Base-by-base conservation (phyloP, 1,140 invertebrate species). In the Hyles euphorbiae region DNA sequence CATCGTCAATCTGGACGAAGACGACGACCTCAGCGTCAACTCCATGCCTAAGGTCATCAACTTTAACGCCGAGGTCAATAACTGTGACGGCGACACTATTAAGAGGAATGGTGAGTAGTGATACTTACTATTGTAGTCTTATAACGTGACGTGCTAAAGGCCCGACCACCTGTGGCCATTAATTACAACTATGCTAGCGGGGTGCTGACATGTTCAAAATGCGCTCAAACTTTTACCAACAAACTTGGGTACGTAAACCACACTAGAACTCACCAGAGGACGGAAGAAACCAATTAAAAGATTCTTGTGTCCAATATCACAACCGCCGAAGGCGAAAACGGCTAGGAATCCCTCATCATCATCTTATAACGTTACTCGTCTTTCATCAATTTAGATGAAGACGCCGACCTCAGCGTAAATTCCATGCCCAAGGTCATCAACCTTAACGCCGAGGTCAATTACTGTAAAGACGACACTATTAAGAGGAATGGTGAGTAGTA, bases 1-100 rank as follows among this genome's bases (percentile, higher is more conserved):
- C 6, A 81, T 88, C 56, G 72, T 89, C 1, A 84, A 89, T 34
- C 62, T 89, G 33, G 86, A 88, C 60, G 83, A 80, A 0, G 87
- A 87, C 22, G 87, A 88, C 12, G 85, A 84, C 8, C 58, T 85
- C 7, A 64, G 53, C 4, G 59, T 68, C 5, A 45, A 53, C 0
- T 68, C 70, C 1, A 67, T 73, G 63, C 77, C 74, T n/a, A 72
- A 72, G 46, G 66, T 77, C 7, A 74, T 74, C 46, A 68, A 67
- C 53, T 76, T 78, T 49, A 59, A 57, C 51, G 74, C 68, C 0
- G 71, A 74, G 44, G 65, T 70, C 40, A 68, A 72, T 51, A 54
- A 72, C 5, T 72, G 73, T 56, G 67, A 70, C n/a, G 80, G 78
- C 0, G 81, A 81, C 12, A 83, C 81, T 12, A 47, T 82, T n/a